Evolutionary conservation across 2,113 vertebrate genomes (phyloP).

Genomic region (Plecturocebus donacophilus): DNA sequence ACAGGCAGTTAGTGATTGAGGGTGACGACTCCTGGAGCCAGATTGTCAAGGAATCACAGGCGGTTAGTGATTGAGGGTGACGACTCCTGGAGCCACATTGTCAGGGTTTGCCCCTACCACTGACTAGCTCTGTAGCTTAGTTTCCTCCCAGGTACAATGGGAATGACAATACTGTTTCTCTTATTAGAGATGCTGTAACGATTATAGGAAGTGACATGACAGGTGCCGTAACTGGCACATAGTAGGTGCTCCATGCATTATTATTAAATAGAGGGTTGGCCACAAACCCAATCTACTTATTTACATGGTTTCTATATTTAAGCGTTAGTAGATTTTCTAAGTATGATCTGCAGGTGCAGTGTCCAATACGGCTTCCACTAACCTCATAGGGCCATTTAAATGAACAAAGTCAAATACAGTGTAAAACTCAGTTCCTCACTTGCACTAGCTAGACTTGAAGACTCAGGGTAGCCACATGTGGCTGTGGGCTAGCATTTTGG

Average conservation of each 20-base stretch:
- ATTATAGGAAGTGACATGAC: neutral
- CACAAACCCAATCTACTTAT: fast-evolving
- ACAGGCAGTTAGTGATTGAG: fast-evolving
- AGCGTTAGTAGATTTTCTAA: neutral
- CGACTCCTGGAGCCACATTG: neutral
- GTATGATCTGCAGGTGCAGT: neutral
- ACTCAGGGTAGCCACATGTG: neutral
- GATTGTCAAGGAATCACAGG: fast-evolving
- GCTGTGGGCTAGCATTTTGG: neutral
- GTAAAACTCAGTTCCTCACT: neutral
- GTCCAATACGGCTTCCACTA: neutral
- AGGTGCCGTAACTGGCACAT: fast-evolving
- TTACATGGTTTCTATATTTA: neutral
- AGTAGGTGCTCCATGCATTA: fast-evolving
- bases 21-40: neutral
- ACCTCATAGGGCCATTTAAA: neutral
- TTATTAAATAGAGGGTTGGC: neutral
- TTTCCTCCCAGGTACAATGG: neutral
- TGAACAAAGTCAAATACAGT: neutral
- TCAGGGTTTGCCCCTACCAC: fast-evolving
- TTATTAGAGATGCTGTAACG: neutral
- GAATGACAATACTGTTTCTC: neutral
- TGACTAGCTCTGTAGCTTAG: neutral
- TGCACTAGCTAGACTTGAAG: neutral
- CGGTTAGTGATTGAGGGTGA: fast-evolving